Evolutionary conservation across 2,888 invertebrate species (phyloP).

Genomic region (Pollenia angustigena): DNA sequence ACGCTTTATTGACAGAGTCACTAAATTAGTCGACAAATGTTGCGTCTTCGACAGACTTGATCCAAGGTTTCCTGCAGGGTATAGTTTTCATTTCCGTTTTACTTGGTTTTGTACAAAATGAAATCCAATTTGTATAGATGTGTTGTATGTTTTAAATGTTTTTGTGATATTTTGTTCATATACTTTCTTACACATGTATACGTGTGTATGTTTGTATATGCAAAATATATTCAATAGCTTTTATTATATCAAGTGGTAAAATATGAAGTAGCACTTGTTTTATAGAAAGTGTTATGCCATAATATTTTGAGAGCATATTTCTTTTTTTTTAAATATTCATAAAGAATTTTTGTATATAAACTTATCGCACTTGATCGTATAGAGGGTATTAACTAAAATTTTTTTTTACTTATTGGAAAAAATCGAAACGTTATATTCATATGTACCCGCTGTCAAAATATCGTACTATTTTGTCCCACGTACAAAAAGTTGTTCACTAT

Average conservation of each 20-base stretch:
- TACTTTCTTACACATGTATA: neutral
- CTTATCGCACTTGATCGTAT: neutral
- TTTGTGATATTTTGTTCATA: slow-evolving; percentile 26
- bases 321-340: neutral
- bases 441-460: too few species aligned
- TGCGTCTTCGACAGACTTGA: too few species aligned
- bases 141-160: neutral
- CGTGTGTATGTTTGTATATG: slow-evolving; percentile 1
- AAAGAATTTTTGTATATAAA: slow-evolving; percentile 6
- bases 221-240: slow-evolving; percentile 59
- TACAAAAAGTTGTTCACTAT: too few species aligned
- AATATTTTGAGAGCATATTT: slow-evolving; percentile 35
- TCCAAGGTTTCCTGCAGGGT: neutral
- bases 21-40: too few species aligned
- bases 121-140: slow-evolving; percentile 23
- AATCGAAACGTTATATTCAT: too few species aligned
- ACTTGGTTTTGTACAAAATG: neutral
- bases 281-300: slow-evolving; percentile 62
- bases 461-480: too few species aligned
- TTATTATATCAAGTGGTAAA: slow-evolving; percentile 40
- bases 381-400: neutral
- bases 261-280: slow-evolving; percentile 53
- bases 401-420: neutral
- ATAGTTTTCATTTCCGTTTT: neutral
- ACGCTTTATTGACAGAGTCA: too few species aligned